Base-by-base conservation (phyloP, 1,140 invertebrate genomes). In the Popillia japonica region DNA sequence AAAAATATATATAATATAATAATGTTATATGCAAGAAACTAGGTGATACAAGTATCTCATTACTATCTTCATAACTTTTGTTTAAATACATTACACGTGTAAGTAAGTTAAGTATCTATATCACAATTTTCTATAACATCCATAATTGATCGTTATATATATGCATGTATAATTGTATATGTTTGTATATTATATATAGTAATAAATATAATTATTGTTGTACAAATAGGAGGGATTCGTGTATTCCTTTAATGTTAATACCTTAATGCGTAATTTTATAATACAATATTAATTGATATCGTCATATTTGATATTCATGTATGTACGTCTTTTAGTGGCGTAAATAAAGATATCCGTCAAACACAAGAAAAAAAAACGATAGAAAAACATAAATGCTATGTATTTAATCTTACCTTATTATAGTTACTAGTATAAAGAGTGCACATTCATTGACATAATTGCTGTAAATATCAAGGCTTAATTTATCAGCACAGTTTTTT, bases 61-160 rank as follows among this genome's bases (percentile, higher is more conserved):
- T 68, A 68, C 22, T 68, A 68, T 68, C 61, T 8, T 3, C 8
- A 68, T 27, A 68, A 68, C 2, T 27, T 68, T 34, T 9, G 61
- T 68, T 68, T 34, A 68, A 68, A 68, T 68, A 68, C 7, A 27
- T 68, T 14, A 3, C 27, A 27, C 27, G 11, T 68, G 22, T 68
- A 68, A 6, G 27, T 68, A 34, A 68, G 61, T 68, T 68, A 68
- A 68, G 61, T 68, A 68, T 27, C 17, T 68, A 68, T 68, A 68
- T 68, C 61, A 68, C 61, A 68, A 68, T 68, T 68, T 68, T 68
- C 61, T 68, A 68, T 68, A 68, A 68, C 61, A 68, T 68, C 27
- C 61, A 68, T 68, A 68, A 68, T 68, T 68, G 61, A 68, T 68
- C 61, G 61, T 68, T 68, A 68, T 68, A 68, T 68, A 68, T 68